phyloP scores from a whole-genome alignment of 2,797 vertebrate species.

The Selene dorsalis region DNA sequence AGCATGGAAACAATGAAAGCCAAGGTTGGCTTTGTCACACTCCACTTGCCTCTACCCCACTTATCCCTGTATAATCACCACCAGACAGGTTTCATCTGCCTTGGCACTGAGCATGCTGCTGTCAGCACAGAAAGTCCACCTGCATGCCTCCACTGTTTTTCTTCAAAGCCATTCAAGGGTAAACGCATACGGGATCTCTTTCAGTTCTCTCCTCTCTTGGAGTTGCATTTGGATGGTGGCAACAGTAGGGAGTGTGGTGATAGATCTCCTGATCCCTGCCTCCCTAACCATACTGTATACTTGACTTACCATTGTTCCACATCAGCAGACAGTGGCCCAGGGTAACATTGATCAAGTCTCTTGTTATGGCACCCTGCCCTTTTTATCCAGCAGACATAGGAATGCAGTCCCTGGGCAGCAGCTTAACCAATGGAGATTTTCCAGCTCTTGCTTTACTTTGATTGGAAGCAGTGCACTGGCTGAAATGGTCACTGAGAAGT shows the following conservation, averaged over 20 bases:
- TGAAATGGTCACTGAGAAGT: background rate
- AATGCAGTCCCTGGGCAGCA: slow-evolving; percentile 3
- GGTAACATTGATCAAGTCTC: slow-evolving; percentile 41
- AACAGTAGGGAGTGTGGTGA: slow-evolving; percentile 22
- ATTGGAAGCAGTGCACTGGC: background rate
- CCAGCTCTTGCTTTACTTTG: slow-evolving; percentile 29
- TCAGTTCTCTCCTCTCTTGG: slow-evolving; percentile 14
- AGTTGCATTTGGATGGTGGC: slow-evolving; percentile 34
- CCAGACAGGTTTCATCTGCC: slow-evolving; percentile 54
- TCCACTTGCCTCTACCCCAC: slow-evolving; percentile 23
- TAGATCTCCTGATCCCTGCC: slow-evolving; percentile 16
- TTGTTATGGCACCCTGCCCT: slow-evolving; percentile 20
- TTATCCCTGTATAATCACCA: slow-evolving; percentile 44
- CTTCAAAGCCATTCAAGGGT: slow-evolving; percentile 38
- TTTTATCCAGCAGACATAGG: slow-evolving; percentile 16
- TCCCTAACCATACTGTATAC: slow-evolving; percentile 23
- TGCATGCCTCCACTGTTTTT: slow-evolving; percentile 33
- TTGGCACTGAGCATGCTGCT: slow-evolving; percentile 38
- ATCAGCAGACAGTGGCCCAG: slow-evolving; percentile 26
- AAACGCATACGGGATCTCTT: slow-evolving; percentile 43
- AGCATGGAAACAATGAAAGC: slow-evolving; percentile 40
- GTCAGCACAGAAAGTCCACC: slow-evolving; percentile 49
- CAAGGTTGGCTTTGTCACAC: slow-evolving; percentile 55
- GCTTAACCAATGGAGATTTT: slow-evolving; percentile 14
- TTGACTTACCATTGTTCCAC: slow-evolving; percentile 27